Percentiles rank a stretch among this genome's conserved stretches.
These are phyloP conservation scores for Hirundichthys speculiger DNA, from an alignment of 2,113 vertebrate species.

Conservation along the genomic window DNA sequence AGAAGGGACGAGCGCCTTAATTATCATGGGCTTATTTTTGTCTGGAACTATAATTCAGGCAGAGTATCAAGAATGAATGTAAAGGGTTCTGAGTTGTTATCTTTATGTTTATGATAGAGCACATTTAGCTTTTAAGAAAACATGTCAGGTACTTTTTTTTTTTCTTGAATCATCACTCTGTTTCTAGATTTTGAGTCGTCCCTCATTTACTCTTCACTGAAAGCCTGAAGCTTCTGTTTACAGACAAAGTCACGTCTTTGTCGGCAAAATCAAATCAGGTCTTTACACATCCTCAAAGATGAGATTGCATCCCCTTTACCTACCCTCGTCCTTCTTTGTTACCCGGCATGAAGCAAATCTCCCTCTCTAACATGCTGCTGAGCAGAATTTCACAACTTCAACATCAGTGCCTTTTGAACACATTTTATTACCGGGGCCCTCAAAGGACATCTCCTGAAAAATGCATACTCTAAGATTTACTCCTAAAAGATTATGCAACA, in stretches of 20 bases:
- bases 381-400: slow-evolving; percentile 2
- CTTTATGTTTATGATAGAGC: not conserved
- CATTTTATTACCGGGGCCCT: slow-evolving; percentile 11
- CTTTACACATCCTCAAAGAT: slow-evolving; percentile 25
- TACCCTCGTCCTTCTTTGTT: not conserved
- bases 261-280: slow-evolving; percentile 29
- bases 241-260: slow-evolving; percentile 27
- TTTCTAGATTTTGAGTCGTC: slow-evolving; percentile 27
- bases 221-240: slow-evolving; percentile 2
- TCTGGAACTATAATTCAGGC: slow-evolving; percentile 15
- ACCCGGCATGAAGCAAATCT: slow-evolving; percentile 32
- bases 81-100: slow-evolving; percentile 17
- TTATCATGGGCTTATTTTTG: slow-evolving; percentile 21
- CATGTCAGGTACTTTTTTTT: slow-evolving; percentile 20
- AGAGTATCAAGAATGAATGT: slow-evolving; percentile 7
- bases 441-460: slow-evolving; percentile 44
- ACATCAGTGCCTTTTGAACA: slow-evolving; percentile 6
- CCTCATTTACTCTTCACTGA: slow-evolving; percentile 14
- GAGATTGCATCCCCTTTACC: slow-evolving; percentile 5
- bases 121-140: slow-evolving; percentile 13
- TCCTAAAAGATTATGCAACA: slow-evolving; percentile 32
- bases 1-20: not conserved
- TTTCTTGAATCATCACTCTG: too few relatives aligned
- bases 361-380: slow-evolving; percentile 29
- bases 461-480: slow-evolving; percentile 28